These are phyloP conservation scores for Sylvia atricapilla DNA, from an alignment of 2,113 vertebrate genomes.

Conservation along the genomic window DNA sequence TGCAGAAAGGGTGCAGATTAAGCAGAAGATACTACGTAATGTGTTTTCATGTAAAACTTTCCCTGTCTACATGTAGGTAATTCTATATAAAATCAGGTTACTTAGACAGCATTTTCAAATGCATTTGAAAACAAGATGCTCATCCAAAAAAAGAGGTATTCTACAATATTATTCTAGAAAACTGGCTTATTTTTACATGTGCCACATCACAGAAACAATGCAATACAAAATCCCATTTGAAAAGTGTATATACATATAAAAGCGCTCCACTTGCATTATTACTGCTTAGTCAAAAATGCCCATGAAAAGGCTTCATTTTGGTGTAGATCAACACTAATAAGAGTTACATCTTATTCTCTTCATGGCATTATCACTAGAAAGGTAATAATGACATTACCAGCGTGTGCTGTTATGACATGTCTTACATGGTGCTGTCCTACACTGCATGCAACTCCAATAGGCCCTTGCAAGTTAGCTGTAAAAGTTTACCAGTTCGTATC, in stretches of 20 bases:
- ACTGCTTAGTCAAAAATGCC: not conserved
- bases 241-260: not conserved
- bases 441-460: not conserved
- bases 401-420: rapidly evolving
- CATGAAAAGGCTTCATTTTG: not conserved
- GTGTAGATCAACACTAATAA: not conserved
- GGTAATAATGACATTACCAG: not conserved
- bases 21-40: not conserved
- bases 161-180: not conserved
- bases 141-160: not conserved
- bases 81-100: not conserved
- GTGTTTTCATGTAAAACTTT: not conserved
- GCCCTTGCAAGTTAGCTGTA: not conserved
- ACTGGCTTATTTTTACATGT: not conserved
- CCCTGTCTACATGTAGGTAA: not conserved
- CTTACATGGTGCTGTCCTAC: not conserved
- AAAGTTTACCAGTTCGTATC: not conserved
- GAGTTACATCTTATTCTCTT: not conserved
- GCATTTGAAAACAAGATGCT: not conserved
- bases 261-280: not conserved
- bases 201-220: not conserved
- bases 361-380: not conserved
- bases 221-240: not conserved
- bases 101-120: not conserved
- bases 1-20: not conserved